Conservation (phyloP, 1,140 invertebrate genomes). For the Gryllus bimaculatus region DNA sequence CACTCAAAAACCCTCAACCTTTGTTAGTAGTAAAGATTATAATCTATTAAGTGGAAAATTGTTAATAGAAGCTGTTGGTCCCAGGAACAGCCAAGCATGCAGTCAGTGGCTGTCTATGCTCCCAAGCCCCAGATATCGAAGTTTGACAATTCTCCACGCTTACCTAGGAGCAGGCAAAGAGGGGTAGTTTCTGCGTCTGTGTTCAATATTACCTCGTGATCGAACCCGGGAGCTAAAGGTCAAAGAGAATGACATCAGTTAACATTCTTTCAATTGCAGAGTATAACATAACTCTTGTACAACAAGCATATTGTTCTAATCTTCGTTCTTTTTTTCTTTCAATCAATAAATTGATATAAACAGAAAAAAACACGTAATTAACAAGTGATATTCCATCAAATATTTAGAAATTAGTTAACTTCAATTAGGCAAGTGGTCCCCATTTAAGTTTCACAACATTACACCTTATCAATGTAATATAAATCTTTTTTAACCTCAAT, state of each 20-base stretch:
- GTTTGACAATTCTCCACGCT: neutral
- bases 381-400: too few relatives aligned
- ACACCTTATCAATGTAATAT: too few relatives aligned
- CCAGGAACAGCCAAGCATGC: neutral
- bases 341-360: too few relatives aligned
- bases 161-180: constrained; percentile 3
- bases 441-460: too few relatives aligned
- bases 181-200: neutral
- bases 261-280: neutral
- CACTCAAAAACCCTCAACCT: neutral
- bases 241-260: neutral
- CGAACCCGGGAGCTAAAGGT: neutral
- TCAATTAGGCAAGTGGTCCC: too few relatives aligned
- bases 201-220: neutral
- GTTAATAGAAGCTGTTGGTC: neutral
- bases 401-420: too few relatives aligned
- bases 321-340: too few relatives aligned
- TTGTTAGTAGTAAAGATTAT: too few relatives aligned
- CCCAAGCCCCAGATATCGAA: neutral
- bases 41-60: neutral
- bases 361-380: too few relatives aligned
- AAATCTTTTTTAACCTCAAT: too few relatives aligned
- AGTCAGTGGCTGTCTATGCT: neutral
- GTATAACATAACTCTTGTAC: too few relatives aligned
- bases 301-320: too few relatives aligned